Percentiles rank a stretch among this genome's conserved stretches.
Conservation (phyloP, 2,113 vertebrate genomes). For the Anoplopoma fimbria region DNA sequence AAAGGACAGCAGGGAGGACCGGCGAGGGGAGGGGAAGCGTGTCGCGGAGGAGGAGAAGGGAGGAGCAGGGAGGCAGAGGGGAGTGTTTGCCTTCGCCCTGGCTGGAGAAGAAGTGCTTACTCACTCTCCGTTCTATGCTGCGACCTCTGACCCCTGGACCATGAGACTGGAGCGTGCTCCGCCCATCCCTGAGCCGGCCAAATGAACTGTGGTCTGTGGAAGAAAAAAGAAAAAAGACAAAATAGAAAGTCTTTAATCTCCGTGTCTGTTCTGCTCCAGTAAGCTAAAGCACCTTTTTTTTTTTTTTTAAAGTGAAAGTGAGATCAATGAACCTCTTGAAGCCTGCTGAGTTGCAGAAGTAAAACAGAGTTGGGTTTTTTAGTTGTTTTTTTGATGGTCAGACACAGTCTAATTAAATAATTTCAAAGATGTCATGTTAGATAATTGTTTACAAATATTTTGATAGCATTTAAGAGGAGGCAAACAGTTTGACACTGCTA, state of each 20-base stretch:
- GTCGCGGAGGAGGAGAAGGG: constrained; percentile 86
- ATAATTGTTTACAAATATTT: constrained; percentile 53
- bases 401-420: constrained; percentile 27
- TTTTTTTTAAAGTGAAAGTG: constrained; percentile 34
- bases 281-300: constrained; percentile 69
- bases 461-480: constrained; percentile 50
- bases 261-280: constrained; percentile 54
- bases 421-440: constrained; percentile 42
- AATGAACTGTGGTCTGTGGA: constrained; percentile 78
- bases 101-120: constrained; percentile 89
- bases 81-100: constrained; percentile 91
- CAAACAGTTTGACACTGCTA: constrained; percentile 33
- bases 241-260: constrained; percentile 41
- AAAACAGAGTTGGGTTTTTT: constrained; percentile 22
- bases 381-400: not conserved
- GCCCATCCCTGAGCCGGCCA: constrained; percentile 90
- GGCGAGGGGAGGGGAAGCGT: constrained; percentile 87
- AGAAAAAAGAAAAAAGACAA: constrained; percentile 16
- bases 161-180: constrained; percentile 87
- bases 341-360: constrained; percentile 51
- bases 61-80: constrained; percentile 89
- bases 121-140: constrained; percentile 89
- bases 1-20: constrained; percentile 87
- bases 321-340: constrained; percentile 52
- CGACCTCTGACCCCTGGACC: constrained; percentile 91